Conservation (phyloP, 2,113 vertebrate genomes). For the Halcyon malimbica region DNA sequence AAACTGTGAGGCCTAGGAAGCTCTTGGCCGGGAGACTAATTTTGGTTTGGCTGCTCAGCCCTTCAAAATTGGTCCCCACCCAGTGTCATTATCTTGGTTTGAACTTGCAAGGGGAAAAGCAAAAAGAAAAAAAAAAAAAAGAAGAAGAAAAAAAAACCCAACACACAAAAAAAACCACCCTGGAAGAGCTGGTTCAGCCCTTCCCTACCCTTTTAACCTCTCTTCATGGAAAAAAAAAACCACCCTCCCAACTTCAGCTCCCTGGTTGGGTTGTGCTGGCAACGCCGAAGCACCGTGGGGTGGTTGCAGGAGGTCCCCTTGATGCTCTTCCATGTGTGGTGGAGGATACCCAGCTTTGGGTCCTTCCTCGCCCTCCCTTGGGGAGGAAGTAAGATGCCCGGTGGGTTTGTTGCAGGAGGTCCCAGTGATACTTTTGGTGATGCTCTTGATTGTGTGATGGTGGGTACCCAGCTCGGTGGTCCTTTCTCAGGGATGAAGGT, state of each 20-base stretch:
- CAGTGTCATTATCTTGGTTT: conserved; percentile 91
- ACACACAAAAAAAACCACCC: not conserved
- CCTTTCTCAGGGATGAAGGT: not conserved
- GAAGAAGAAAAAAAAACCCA: not conserved
- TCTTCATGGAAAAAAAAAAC: not conserved
- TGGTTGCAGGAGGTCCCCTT: not conserved
- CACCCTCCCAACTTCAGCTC: not conserved
- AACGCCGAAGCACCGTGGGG: not conserved
- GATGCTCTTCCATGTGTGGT: not conserved
- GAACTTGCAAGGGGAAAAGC: conserved; percentile 78
- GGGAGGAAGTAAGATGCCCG: not conserved
- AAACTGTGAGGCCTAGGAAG: conserved; percentile 82
- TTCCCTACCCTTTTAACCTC: conserved; percentile 61
- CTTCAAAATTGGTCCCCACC: conserved; percentile 85
- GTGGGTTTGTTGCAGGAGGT: not conserved
- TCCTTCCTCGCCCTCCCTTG: not conserved
- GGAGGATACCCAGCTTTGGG: not conserved
- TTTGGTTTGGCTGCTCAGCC: conserved; percentile 86
- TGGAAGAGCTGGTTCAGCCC: conserved; percentile 50
- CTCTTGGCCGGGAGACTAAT: conserved; percentile 86
- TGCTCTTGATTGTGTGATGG: not conserved
- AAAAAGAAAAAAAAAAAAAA: not conserved
- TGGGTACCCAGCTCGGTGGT: not conserved
- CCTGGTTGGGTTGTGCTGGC: not conserved
- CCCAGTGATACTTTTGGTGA: not conserved